phyloP scores from a whole-genome alignment of 1,140 invertebrate species.

The Apis laboriosa region DNA sequence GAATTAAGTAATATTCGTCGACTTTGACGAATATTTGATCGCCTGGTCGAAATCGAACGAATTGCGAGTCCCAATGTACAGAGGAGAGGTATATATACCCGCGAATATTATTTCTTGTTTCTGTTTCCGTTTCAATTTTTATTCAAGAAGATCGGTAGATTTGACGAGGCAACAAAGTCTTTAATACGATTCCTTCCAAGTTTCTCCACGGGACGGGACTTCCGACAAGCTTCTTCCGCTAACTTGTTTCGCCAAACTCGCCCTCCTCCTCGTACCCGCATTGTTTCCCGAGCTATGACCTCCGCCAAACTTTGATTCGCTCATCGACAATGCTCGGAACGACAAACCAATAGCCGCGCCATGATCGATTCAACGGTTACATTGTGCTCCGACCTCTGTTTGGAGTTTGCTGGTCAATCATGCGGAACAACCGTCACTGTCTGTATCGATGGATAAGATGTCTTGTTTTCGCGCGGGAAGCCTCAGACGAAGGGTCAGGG shows the following conservation, averaged over 20 bases:
- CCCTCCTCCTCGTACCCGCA: background rate
- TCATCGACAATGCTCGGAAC: background rate
- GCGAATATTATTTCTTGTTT: no score
- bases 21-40: background rate
- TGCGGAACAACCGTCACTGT: background rate
- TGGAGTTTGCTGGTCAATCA: background rate
- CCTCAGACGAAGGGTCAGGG: no score
- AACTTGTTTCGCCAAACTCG: conserved; percentile 16
- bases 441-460: background rate
- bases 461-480: background rate
- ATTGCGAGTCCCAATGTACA: background rate
- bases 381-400: background rate
- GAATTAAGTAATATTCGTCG: background rate
- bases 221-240: conserved; percentile 10
- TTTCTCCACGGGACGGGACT: background rate
- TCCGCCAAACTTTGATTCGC: conserved; percentile 23
- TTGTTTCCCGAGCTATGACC: conserved; percentile 21
- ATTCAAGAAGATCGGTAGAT: background rate
- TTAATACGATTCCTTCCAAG: conserved; percentile 8
- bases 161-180: background rate
- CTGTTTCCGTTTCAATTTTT: background rate
- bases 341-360: background rate
- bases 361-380: background rate
- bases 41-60: background rate
- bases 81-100: background rate